Evolutionary conservation across 1,140 invertebrate species (phyloP), one percentile per base, ranked within the genome.

Genomic region (Acromyrmex heyeri): DNA sequence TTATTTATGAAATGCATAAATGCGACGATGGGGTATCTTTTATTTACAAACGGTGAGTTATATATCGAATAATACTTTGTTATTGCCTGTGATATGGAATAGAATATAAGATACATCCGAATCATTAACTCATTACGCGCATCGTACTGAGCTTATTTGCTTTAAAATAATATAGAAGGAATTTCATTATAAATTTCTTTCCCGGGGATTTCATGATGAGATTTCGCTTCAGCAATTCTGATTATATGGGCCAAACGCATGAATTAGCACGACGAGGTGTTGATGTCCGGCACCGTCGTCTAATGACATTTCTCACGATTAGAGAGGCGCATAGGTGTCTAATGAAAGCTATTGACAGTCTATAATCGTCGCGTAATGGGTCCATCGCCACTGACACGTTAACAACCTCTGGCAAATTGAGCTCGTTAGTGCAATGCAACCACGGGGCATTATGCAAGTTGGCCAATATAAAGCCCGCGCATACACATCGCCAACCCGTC

Each of bases 271-370:
- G 8, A 14, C 14, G 3, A 53, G 65, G 27, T n/a, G 38, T 21
- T 21, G 27, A 75, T 53, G 62, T 53, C 55, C 53, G 34, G 38
- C 14, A 6, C 14, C 18, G 16, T 69, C 65, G 62, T 85, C 62
- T 87, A 91, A 88, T 90, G 87, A 87, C 83, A 64, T 85, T 59
- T 82, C 65, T 75, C 61, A 5, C 18, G n/a, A 50, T 48, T 12
- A 57, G 53, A 91, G 53, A 92, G 87, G 90, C 86, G 85, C 87
- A 88, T 91, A 85, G 65, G 75, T 75, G 65, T 65, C 89, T 92
- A 91, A 92, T 92, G 89, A 92, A 86, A 86, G 86, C 87, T 91
- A 91, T 91, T 82, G 88, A 50, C 73, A 50, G 57, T 72, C 86
- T 87, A 64, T 87, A 87, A 87, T 87, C 65, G 65, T 78, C 21